A percentile compares a stretch with the other conserved stretches of the same genome.
Conservation (phyloP, 2,888 invertebrate species). For the Dilophus febrilis region DNA sequence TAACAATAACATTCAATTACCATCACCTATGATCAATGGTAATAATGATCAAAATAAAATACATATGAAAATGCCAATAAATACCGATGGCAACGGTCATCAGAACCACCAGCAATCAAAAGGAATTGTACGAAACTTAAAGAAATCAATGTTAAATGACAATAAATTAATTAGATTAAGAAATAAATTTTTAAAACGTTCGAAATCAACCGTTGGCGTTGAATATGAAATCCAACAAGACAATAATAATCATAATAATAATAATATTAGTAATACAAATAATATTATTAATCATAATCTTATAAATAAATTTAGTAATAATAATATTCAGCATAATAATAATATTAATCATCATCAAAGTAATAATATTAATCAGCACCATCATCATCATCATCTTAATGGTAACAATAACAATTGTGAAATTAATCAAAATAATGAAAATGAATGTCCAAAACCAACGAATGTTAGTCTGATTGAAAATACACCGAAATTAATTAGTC, state of each 20-base stretch:
- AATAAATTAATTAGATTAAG: slow-evolving; percentile 12
- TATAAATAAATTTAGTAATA: slow-evolving; percentile 7
- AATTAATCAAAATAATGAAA: slow-evolving; percentile 49
- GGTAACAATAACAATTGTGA: slow-evolving; percentile 18
- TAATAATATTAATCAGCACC: no score
- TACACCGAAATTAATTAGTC: slow-evolving; percentile 18
- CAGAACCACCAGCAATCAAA: slow-evolving; percentile 3
- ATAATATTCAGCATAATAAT: slow-evolving; percentile 24
- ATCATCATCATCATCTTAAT: no score
- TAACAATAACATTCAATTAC: not conserved
- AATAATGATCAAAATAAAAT: slow-evolving; percentile 10
- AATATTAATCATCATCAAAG: not conserved
- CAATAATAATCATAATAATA: not conserved
- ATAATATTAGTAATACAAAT: not conserved
- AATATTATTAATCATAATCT: slow-evolving; percentile 8
- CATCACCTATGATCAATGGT: slow-evolving; percentile 2
- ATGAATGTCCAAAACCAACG: slow-evolving; percentile 37
- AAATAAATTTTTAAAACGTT: slow-evolving; percentile 12
- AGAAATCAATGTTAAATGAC: slow-evolving; percentile 15
- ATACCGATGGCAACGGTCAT: no score
- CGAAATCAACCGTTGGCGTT: slow-evolving; percentile 11
- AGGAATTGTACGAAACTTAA: slow-evolving; percentile 12
- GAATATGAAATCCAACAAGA: not conserved
- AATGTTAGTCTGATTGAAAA: not conserved
- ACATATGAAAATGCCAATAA: slow-evolving; percentile 3